Conservation (phyloP, 2,888 invertebrate species). For the Thysanoteuthis rhombus region DNA sequence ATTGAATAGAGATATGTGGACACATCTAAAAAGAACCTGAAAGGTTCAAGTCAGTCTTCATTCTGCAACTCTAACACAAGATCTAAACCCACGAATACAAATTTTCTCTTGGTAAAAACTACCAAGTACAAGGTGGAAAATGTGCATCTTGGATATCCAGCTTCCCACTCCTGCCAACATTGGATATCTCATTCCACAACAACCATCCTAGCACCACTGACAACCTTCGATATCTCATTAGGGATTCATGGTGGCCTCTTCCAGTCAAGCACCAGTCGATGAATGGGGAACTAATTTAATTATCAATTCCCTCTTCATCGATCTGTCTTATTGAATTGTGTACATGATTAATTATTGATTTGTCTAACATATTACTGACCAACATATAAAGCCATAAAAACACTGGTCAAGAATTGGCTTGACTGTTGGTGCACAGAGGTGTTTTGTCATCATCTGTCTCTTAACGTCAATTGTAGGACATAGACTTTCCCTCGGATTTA, state of each 20-base stretch:
- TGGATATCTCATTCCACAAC: not conserved
- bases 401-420: not conserved
- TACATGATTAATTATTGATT: not conserved
- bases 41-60: too few species aligned
- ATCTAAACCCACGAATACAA: too few species aligned
- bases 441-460: too few species aligned
- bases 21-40: too few species aligned
- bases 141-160: not conserved
- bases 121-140: not conserved
- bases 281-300: not conserved
- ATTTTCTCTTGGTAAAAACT: too few species aligned
- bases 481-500: too few species aligned
- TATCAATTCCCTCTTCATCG: not conserved
- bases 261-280: not conserved
- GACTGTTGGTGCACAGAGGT: not conserved
- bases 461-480: too few species aligned
- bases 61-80: too few species aligned
- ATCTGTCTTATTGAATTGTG: not conserved
- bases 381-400: not conserved
- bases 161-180: not conserved
- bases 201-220: not conserved
- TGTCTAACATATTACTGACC: not conserved
- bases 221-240: not conserved
- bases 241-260: not conserved
- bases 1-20: too few species aligned